Conservation (phyloP, 2,797 vertebrate species). For the Artibeus jamaicensis region DNA sequence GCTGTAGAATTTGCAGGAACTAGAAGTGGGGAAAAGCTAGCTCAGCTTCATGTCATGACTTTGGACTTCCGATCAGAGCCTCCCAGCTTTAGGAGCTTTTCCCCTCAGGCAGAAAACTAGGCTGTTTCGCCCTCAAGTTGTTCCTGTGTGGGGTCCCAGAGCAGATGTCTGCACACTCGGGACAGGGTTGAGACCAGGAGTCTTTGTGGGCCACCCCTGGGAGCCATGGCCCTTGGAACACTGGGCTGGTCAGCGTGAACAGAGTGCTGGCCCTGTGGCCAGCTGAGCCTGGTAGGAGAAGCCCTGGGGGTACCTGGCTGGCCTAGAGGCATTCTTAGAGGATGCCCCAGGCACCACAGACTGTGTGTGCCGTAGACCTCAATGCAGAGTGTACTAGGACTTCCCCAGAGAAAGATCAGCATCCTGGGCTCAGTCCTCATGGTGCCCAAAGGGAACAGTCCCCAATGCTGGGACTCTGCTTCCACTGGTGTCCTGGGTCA, state of each 20-base stretch:
- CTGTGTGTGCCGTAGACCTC: background rate
- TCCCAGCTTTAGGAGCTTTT: background rate
- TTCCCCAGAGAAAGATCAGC: background rate
- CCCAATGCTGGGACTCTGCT: background rate
- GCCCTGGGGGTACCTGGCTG: background rate
- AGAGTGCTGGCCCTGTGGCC: background rate
- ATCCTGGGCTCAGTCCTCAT: background rate
- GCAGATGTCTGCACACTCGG: background rate
- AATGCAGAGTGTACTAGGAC: background rate
- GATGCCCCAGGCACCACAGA: background rate
- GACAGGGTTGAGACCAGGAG: background rate
- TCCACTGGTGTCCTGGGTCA: background rate
- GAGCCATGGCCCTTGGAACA: background rate
- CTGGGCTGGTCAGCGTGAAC: background rate
- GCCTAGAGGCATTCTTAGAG: background rate
- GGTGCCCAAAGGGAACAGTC: background rate
- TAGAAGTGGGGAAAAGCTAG: background rate
- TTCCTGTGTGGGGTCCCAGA: background rate
- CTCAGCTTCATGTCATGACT: conserved; percentile 45
- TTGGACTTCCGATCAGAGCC: conserved; percentile 10
- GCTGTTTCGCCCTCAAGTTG: background rate
- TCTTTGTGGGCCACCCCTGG: background rate
- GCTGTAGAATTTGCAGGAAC: background rate
- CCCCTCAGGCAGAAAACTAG: conserved; percentile 13
- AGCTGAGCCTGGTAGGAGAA: background rate